These are phyloP conservation scores for Gymnocheta viridis DNA, from an alignment of 2,888 invertebrate genomes.

Conservation along the genomic window DNA sequence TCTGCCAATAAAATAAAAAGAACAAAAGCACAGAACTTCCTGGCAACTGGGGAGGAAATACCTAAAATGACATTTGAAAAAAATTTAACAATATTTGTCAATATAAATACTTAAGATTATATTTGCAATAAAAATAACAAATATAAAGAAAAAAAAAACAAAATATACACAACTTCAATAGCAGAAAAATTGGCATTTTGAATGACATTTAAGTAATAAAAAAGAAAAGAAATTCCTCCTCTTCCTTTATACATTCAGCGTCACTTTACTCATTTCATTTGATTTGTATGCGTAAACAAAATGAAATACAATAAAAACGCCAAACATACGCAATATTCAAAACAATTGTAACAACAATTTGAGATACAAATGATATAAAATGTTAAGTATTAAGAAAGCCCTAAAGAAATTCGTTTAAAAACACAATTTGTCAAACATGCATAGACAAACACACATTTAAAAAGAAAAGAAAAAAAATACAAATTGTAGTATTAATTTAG, in stretches of 20 bases:
- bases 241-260: neutral
- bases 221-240: neutral
- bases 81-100: conserved; percentile 23
- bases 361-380: neutral
- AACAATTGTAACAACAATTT: conserved; percentile 23
- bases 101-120: conserved; percentile 22
- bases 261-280: neutral
- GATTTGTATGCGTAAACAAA: conserved; percentile 18
- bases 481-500: neutral
- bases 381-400: neutral
- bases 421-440: neutral
- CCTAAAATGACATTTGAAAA: neutral
- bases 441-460: neutral
- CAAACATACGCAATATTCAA: conserved; percentile 10
- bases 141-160: conserved; percentile 1
- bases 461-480: neutral
- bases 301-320: conserved; percentile 26
- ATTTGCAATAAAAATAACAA: conserved; percentile 7
- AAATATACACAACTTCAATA: neutral
- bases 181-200: too few species aligned
- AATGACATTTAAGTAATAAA: conserved; percentile 27
- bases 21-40: neutral
- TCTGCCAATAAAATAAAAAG: conserved; percentile 14
- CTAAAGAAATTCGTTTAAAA: neutral
- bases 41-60: neutral